phyloP scores from a whole-genome alignment of 2,888 invertebrate genomes.

The Euplexia lucipara region DNA sequence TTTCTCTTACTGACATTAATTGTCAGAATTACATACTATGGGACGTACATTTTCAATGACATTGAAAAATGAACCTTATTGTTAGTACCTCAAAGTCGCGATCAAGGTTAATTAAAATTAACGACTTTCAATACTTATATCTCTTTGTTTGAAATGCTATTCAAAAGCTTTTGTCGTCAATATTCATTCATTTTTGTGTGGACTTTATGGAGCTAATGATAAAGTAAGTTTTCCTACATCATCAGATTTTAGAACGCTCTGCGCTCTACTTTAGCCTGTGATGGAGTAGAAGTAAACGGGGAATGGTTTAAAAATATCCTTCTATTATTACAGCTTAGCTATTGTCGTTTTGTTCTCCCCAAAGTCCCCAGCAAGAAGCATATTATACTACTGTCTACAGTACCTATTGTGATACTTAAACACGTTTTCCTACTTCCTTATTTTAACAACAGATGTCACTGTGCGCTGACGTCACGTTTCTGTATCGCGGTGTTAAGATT shows the following conservation, averaged over 20 bases:
- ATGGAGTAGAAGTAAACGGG: neutral
- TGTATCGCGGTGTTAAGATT: too few species aligned
- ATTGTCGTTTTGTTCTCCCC: neutral
- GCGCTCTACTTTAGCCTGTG: too few species aligned
- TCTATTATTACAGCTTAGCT: neutral
- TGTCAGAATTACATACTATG: too few species aligned
- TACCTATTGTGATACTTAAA: neutral
- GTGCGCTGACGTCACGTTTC: neutral
- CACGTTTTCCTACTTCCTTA: slow-evolving; percentile 4
- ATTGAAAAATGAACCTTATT: neutral
- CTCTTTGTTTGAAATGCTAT: neutral
- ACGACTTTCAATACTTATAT: too few species aligned
- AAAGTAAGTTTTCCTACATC: neutral
- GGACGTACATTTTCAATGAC: neutral
- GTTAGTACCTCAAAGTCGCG: neutral
- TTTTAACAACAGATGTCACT: slow-evolving; percentile 27
- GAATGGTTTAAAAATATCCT: neutral
- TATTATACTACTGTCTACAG: too few species aligned
- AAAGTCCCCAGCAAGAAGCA: neutral
- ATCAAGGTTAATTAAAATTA: too few species aligned
- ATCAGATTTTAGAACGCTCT: neutral
- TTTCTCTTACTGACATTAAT: too few species aligned
- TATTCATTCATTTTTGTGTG: slow-evolving; percentile 6
- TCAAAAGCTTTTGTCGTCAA: too few species aligned
- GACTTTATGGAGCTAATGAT: neutral